Evolutionary conservation across 2,797 vertebrate species (phyloP), one percentile per base, ranked within the genome.

Genomic region (Buceros bicornis): DNA sequence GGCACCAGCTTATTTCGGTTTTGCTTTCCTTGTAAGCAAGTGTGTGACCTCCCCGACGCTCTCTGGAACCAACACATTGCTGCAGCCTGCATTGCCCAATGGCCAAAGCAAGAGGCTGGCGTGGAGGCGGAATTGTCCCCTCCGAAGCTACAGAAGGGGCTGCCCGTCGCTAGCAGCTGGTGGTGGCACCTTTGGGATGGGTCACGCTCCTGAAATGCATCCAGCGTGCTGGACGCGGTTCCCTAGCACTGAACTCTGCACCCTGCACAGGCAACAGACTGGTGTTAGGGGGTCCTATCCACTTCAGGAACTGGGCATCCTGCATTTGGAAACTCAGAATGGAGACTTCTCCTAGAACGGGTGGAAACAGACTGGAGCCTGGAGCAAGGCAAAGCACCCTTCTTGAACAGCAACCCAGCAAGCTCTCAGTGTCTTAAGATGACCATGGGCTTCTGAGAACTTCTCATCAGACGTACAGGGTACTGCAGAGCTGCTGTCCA

Each of bases 401-500:
- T 43, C 24, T 28, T 3, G 20, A 18, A 8, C 26, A n/a, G 29
- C 24, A 35, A 1, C 16, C 24, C 6, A 8, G 60, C 22, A 3
- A 42, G 70, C 45, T 5, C 0, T 0, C 0, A 2, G 2, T 3
- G 21, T 5, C 33, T 17, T 8, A 1, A 8, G 22, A 15, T 20
- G 50, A 6, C 16, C 14, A 1, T 0, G 0, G 43, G 6, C 28
- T 22, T 87, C 70, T 1, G 11, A n/a, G 37, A 0, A 0, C 20
- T 70, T 28, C 57, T 8, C 48, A 13, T 25, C 1, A 0, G 2
- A 6, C 28, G 0, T 5, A 25, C 8, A 31, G 58, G 48, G 48
- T 5, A 13, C n/a, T 2, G 16, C 78, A 53, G 53, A 35, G 74
- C 66, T 19, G 33, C 11, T 43, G 31, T 18, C 25, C 12, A 9